Base-by-base conservation (phyloP, 2,113 vertebrate genomes). In the Herpetotheres cachinnans region DNA sequence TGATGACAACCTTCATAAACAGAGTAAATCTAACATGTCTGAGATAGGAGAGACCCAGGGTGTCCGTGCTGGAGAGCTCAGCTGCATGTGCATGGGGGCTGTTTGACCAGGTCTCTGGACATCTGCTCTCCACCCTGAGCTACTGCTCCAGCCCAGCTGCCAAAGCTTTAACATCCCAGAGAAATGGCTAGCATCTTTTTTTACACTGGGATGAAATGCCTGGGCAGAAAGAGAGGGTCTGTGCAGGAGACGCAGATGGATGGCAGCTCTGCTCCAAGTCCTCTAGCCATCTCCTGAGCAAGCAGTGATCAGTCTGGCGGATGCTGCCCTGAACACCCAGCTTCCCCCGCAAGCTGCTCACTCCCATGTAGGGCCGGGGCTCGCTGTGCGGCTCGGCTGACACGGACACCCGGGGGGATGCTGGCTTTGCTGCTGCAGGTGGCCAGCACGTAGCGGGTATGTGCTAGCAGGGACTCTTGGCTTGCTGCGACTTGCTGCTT, bases 331-430 rank as follows among this genome's bases (percentile, higher is more conserved):
- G 3, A 7, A 1, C 44, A 17, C 59, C 13, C 18, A 0, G 13
- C 13, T 73, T 19, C 7, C 36, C 25, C 40, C 1, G 0, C 16
- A 1, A 42, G 36, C 73, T 26, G 55, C 78, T 56, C 1, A 1
- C 54, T 27, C 32, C 32, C 19, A 2, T 1, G 27, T 3, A 7
- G 49, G 49, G 11, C 58, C 26, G 58, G 32, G 15, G 7, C 10
- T 19, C 4, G 1, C 56, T 25, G 7, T 0, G 30, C 3, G 0
- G 16, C 34, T 34, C 1, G 2, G 52, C 63, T 32, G 74, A 4
- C 0, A 0, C 36, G 42, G 86, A 56, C 52, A 25, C 36, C 47
- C 15, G 0, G 0, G 4, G 74, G 52, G 84, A 19, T 13, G 24
- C 56, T 62, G 71, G 25, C 22, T 15, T 10, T 24, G 49, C 81